These are phyloP conservation scores for Magallana ariakensis DNA, from an alignment of 1,140 invertebrate genomes.

Conservation along the genomic window DNA sequence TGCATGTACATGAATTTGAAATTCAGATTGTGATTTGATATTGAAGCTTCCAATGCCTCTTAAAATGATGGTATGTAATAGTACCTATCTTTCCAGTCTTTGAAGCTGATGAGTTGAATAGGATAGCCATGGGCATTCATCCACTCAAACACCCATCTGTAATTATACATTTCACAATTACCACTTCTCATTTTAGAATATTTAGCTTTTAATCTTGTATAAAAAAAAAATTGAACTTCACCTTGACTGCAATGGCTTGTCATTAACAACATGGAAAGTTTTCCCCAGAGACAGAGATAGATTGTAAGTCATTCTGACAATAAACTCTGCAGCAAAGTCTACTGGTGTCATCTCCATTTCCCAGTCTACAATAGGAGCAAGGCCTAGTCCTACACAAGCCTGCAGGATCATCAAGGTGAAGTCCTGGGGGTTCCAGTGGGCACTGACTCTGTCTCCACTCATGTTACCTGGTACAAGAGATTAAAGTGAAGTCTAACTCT, in stretches of 20 bases:
- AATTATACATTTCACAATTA: not conserved
- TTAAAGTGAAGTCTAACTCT: not conserved
- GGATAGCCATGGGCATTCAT: slow-evolving; percentile 76
- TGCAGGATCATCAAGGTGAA: slow-evolving; percentile 81
- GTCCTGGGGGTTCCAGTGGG: slow-evolving; percentile 81
- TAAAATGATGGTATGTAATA: not conserved
- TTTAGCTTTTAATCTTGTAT: too few relatives aligned
- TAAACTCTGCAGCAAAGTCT: slow-evolving; percentile 80
- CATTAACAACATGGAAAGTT: slow-evolving; percentile 79
- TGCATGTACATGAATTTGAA: too few relatives aligned
- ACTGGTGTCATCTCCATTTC: slow-evolving; percentile 82
- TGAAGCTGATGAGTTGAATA: slow-evolving; percentile 70
- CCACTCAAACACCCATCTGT: slow-evolving; percentile 78
- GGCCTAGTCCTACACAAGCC: slow-evolving; percentile 75
- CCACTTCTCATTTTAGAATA: not conserved
- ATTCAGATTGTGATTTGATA: too few relatives aligned
- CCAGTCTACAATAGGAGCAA: slow-evolving; percentile 81
- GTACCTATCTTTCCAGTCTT: slow-evolving; percentile 74
- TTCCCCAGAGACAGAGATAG: slow-evolving; percentile 78
- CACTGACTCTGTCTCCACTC: slow-evolving; percentile 71
- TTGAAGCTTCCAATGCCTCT: too few relatives aligned
- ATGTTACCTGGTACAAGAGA: slow-evolving; percentile 71
- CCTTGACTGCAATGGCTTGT: slow-evolving; percentile 73
- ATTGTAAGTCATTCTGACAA: slow-evolving; percentile 78
- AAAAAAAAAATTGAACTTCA: slow-evolving; percentile 39